Conservation (phyloP, 2,888 invertebrate genomes). For the Lasioglossum pauxillum region DNA sequence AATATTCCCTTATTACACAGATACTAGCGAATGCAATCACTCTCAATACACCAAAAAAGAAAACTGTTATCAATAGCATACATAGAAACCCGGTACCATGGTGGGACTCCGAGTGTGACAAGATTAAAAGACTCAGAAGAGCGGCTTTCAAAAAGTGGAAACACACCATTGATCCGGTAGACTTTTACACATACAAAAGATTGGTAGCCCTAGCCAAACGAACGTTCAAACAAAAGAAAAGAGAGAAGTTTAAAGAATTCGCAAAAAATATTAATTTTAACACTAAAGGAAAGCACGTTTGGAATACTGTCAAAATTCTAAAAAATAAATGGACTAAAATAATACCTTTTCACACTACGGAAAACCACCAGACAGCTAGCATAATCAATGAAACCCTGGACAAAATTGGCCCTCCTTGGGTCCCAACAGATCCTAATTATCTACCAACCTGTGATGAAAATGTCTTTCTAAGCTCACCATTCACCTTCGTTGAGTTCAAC, state of each 20-base stretch:
- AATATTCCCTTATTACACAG: not conserved
- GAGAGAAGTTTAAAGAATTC: conserved; percentile 3
- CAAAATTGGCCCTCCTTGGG: conserved; percentile 19
- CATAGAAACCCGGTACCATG: not conserved
- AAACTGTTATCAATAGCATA: too few species aligned
- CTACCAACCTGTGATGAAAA: not conserved
- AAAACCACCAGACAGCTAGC: conserved; percentile 3
- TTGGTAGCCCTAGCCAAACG: not conserved
- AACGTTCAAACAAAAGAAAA: conserved; percentile 10
- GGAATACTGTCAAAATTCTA: not conserved
- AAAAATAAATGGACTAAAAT: conserved; percentile 11
- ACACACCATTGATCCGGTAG: not conserved
- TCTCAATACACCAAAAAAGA: not conserved
- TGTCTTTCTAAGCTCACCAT: not conserved
- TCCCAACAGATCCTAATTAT: not conserved
- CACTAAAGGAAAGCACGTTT: not conserved
- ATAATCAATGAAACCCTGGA: not conserved
- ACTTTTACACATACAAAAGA: not conserved
- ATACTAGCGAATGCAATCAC: not conserved
- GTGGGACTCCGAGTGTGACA: conserved; percentile 2
- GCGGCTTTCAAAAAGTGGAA: not conserved
- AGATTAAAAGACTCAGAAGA: not conserved
- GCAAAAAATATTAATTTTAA: not conserved
- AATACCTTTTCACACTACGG: not conserved
- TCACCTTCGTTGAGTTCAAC: not conserved